Evolutionary conservation across 2,888 invertebrate species (phyloP), one percentile per base, ranked within the genome.

Genomic region (Leucophora obtusa): DNA sequence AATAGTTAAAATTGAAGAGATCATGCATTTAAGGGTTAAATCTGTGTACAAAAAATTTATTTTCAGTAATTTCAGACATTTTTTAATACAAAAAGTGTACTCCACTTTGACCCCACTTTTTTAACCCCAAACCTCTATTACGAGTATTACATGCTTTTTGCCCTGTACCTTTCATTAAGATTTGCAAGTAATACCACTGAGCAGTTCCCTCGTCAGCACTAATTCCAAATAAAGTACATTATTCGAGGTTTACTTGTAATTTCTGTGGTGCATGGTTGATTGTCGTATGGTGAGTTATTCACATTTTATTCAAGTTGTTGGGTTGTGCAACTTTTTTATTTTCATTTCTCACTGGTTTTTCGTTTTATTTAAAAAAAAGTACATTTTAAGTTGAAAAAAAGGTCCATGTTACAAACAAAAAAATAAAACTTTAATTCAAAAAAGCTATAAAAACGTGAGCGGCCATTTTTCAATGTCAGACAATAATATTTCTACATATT

Each of bases 381-480:
- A 11, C 38, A 14, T 72, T 56, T 54, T 24, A 50, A 28, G 66
- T 59, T 74, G n/a, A 35, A 14, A 63, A 51, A 77, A 77, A 54
- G 38, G 47, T 68, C 56, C 72, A 63, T 60, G 33, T 54, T 66
- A 62, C 28, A 60, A 53, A 38, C 50, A 54, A 70, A 38, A 62
- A 58, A 73, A 35, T 24, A 43, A 58, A 81, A 47, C 54, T 81
- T 69, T 63, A 62, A 72, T 62, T 60, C 59, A 43, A 82, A 82
- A 79, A 60, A 77, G 84, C 86, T 86, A 86, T 86, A 89, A 89
- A 38, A 89, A 90, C 89, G 89, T 90, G 89, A 90, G 90, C 88
- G 87, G 86, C 88, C 89, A 89, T 89, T 90, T 89, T 89, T 89
- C 90, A 89, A 90, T 90, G 90, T 89, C 89, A 89, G 89, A 89